Percentiles rank a stretch among this genome's conserved stretches.
phyloP scores from a whole-genome alignment of 2,797 vertebrate genomes.

The Trachurus trachurus region DNA sequence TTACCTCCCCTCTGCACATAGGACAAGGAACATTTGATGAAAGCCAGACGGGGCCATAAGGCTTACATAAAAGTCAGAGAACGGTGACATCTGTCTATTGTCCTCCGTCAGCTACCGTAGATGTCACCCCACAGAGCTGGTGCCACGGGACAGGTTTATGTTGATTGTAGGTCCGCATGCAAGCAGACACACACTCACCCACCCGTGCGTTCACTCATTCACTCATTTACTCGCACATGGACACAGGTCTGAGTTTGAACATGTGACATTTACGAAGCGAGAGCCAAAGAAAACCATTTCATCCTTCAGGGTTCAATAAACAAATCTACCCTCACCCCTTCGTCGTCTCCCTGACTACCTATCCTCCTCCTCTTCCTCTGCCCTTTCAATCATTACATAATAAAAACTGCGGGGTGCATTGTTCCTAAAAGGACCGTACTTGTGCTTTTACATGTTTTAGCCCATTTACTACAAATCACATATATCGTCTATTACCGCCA shows the following conservation, averaged over 20 bases:
- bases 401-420: constrained; percentile 57
- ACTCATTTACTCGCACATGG: constrained; percentile 24
- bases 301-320: constrained; percentile 61
- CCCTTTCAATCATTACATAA: constrained; percentile 59
- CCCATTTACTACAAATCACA: constrained; percentile 47
- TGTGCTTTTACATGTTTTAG: constrained; percentile 50
- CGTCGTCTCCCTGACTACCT: constrained; percentile 21
- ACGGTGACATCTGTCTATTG: constrained; percentile 76
- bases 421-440: constrained; percentile 41
- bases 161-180: constrained; percentile 23
- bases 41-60: constrained; percentile 39
- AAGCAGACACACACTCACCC: constrained; percentile 33
- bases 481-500: constrained; percentile 47
- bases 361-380: constrained; percentile 55
- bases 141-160: constrained; percentile 65
- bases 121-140: constrained; percentile 44
- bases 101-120: constrained; percentile 66
- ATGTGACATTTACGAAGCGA: constrained; percentile 83
- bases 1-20: constrained; percentile 27
- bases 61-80: constrained; percentile 66
- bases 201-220: constrained; percentile 50
- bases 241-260: constrained; percentile 52
- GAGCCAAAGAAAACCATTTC: constrained; percentile 80
- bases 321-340: constrained; percentile 51
- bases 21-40: constrained; percentile 47